Percentiles rank a stretch among this genome's conserved stretches.
phyloP scores from a whole-genome alignment of 2,797 vertebrate species.

The Brachyrhaphis roseni region DNA sequence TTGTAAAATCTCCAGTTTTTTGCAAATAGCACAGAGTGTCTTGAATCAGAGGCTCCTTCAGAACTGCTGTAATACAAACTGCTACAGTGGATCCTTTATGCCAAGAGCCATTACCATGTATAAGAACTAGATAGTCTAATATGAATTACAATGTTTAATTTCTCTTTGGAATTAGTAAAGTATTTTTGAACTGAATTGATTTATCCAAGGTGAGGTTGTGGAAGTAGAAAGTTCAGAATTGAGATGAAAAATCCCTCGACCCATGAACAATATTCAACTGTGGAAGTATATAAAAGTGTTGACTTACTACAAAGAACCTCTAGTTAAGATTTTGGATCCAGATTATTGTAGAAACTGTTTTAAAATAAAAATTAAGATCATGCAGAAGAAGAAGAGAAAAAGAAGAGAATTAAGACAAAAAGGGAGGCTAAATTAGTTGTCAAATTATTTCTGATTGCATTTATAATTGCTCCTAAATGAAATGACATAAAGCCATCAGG shows the following conservation, averaged over 20 bases:
- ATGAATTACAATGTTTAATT: background rate
- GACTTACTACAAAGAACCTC: background rate
- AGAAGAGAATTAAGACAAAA: too few relatives aligned
- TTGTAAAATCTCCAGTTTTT: background rate
- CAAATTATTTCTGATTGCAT: too few relatives aligned
- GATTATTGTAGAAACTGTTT: too few relatives aligned
- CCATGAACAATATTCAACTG: background rate
- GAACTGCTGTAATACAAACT: background rate
- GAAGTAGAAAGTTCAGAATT: background rate
- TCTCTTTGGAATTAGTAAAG: background rate
- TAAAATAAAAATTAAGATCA: too few relatives aligned
- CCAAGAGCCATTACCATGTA: too few relatives aligned
- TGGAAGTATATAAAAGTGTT: background rate
- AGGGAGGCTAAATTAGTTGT: too few relatives aligned
- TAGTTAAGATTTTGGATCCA: too few relatives aligned
- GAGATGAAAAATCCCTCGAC: background rate
- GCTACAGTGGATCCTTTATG: background rate
- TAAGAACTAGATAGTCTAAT: background rate
- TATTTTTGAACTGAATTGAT: background rate
- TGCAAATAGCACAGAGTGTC: background rate
- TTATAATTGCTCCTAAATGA: too few relatives aligned
- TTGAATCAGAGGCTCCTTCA: background rate
- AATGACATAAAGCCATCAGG: background rate
- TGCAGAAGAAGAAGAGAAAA: too few relatives aligned
- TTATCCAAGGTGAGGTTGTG: background rate